A percentile compares a stretch with the other conserved stretches of the same genome.
Conservation (phyloP, 2,888 invertebrate genomes). For the Aspidiotus destructor region DNA sequence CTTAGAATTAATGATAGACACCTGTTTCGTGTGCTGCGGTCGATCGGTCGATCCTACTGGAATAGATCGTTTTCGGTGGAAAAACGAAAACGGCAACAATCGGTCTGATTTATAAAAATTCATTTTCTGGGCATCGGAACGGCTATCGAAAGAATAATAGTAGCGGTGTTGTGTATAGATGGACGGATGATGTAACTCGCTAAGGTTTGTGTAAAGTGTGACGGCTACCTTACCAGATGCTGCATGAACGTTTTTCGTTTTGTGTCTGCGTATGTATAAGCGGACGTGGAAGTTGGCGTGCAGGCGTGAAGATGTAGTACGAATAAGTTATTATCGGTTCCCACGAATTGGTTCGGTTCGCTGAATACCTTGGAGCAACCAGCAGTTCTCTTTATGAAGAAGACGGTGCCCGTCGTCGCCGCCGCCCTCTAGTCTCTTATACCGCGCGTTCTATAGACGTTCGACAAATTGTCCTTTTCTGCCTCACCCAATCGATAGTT, state of each 20-base stretch:
- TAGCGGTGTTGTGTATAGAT: too few relatives aligned
- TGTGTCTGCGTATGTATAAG: background rate
- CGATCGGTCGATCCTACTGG: too few relatives aligned
- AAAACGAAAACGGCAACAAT: too few relatives aligned
- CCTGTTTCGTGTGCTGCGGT: too few relatives aligned
- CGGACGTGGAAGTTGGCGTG: background rate
- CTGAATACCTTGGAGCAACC: constrained; percentile 11
- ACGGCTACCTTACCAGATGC: constrained; percentile 2
- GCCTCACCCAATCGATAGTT: background rate
- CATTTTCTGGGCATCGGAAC: too few relatives aligned
- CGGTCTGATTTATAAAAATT: too few relatives aligned
- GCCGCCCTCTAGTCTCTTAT: background rate
- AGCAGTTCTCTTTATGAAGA: constrained; percentile 11
- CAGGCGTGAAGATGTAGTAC: constrained; percentile 5
- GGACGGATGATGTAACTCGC: too few relatives aligned
- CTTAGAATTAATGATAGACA: too few relatives aligned
- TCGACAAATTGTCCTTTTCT: background rate
- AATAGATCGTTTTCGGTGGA: too few relatives aligned
- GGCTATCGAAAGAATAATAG: too few relatives aligned
- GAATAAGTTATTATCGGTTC: constrained; percentile 21
- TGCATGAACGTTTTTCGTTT: background rate
- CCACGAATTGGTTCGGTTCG: constrained; percentile 28
- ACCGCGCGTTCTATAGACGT: background rate
- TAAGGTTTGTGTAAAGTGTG: too few relatives aligned
- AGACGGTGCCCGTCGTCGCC: background rate